phyloP scores from a whole-genome alignment of 2,888 invertebrate genomes.

The Phortica okadai region DNA sequence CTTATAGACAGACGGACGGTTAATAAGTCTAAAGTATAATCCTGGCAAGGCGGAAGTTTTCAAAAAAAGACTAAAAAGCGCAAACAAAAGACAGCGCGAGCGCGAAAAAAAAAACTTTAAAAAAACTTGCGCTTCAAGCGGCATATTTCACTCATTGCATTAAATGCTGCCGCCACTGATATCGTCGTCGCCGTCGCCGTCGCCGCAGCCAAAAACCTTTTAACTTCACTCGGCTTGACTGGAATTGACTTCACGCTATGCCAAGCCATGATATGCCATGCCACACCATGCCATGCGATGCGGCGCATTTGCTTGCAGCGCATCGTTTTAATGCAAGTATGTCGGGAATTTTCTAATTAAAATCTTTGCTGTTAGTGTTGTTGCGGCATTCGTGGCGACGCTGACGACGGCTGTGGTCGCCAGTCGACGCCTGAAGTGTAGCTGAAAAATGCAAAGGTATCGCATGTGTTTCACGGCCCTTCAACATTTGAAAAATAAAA shows the following conservation, averaged over 20 bases:
- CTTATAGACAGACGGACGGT: not conserved
- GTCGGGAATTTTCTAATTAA: slow-evolving; percentile 69
- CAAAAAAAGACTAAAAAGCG: not conserved
- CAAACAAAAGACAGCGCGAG: not conserved
- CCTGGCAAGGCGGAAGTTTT: not conserved
- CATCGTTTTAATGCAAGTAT: slow-evolving; percentile 51
- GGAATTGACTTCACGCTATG: slow-evolving; percentile 23
- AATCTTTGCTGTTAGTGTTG: slow-evolving; percentile 56
- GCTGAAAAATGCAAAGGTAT: too few relatives aligned
- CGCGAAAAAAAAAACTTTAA: not conserved
- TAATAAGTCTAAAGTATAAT: not conserved
- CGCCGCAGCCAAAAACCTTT: not conserved
- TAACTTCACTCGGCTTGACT: not conserved
- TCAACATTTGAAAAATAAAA: too few relatives aligned
- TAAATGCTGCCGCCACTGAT: not conserved
- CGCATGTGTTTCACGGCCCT: too few relatives aligned
- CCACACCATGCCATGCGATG: slow-evolving; percentile 49
- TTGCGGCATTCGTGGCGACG: slow-evolving; percentile 51
- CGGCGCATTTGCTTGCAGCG: slow-evolving; percentile 38
- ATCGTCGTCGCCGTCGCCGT: too few relatives aligned
- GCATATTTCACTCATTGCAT: slow-evolving; percentile 1
- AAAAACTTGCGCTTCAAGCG: not conserved
- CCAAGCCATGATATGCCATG: slow-evolving; percentile 45
- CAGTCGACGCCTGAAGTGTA: not conserved
- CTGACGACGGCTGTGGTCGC: not conserved